phyloP scores from a whole-genome alignment of 1,140 invertebrate species.

The Zaprionus davidi region DNA sequence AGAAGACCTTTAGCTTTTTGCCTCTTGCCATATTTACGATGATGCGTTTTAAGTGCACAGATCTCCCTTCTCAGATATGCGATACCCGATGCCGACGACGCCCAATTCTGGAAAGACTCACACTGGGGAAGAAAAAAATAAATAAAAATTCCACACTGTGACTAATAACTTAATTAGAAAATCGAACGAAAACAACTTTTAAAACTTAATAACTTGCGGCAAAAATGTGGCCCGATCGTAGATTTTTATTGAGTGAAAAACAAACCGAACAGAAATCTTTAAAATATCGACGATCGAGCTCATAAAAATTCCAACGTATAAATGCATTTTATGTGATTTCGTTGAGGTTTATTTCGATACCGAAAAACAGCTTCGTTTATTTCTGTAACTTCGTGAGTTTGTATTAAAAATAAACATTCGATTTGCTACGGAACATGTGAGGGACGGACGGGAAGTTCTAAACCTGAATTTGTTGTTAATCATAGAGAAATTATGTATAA shows the following conservation, averaged over 20 bases:
- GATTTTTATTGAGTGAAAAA: conserved; percentile 79
- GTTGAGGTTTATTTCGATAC: conserved; percentile 20
- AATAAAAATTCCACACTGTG: conserved; percentile 61
- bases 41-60: conserved; percentile 63
- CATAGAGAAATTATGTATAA: neutral
- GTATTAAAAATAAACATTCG: conserved; percentile 66
- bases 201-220: conserved; percentile 75
- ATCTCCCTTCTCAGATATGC: conserved; percentile 31
- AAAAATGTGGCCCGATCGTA: conserved; percentile 62
- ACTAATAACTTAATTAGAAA: conserved; percentile 83
- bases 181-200: conserved; percentile 42
- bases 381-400: conserved; percentile 36
- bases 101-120: conserved; percentile 22
- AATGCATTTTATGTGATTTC: conserved; percentile 72
- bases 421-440: conserved; percentile 28
- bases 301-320: conserved; percentile 75
- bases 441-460: neutral
- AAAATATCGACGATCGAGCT: conserved; percentile 65
- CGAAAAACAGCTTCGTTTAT: conserved; percentile 32
- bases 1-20: conserved; percentile 45
- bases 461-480: neutral
- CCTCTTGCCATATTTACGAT: conserved; percentile 73
- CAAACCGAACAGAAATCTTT: conserved; percentile 67
- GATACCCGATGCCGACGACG: conserved; percentile 28
- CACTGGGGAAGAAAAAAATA: conserved; percentile 15